Percentiles rank a stretch among this genome's conserved stretches.
Evolutionary conservation across 2,888 invertebrate genomes (phyloP).

Genomic region (Neria commutata): DNA sequence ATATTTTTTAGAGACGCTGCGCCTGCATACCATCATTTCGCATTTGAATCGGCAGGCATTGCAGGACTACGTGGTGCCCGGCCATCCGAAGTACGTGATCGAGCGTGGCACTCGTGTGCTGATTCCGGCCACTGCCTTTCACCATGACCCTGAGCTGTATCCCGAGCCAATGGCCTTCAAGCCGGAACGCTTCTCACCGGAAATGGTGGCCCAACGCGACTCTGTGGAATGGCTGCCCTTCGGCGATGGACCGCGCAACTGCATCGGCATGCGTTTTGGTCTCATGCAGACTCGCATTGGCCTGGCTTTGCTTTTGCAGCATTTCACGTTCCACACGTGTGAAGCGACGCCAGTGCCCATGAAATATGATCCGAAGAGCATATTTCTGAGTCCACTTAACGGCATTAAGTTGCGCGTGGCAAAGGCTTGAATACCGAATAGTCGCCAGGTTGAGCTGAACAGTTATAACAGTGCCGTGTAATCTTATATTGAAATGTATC

Average conservation of each 20-base stretch:
- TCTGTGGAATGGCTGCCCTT: conserved; percentile 52
- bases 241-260: conserved; percentile 57
- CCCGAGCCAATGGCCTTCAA: conserved; percentile 69
- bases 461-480: no score
- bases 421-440: conserved; percentile 16
- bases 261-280: conserved; percentile 57
- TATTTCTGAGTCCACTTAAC: conserved; percentile 36
- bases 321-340: conserved; percentile 47
- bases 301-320: conserved; percentile 42
- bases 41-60: conserved; percentile 64
- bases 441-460: no score
- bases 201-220: conserved; percentile 65
- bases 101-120: conserved; percentile 65
- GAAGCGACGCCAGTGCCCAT: conserved; percentile 46
- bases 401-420: conserved; percentile 43
- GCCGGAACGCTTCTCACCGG: conserved; percentile 67
- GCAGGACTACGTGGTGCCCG: conserved; percentile 63
- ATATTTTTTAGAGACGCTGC: conserved; percentile 56
- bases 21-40: conserved; percentile 65
- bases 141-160: conserved; percentile 67
- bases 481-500: no score
- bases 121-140: conserved; percentile 66
- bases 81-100: conserved; percentile 63
- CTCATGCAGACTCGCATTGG: conserved; percentile 54
- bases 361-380: conserved; percentile 28